Base-by-base conservation (phyloP, 1,140 invertebrate species). In the Anastrepha obliqua region DNA sequence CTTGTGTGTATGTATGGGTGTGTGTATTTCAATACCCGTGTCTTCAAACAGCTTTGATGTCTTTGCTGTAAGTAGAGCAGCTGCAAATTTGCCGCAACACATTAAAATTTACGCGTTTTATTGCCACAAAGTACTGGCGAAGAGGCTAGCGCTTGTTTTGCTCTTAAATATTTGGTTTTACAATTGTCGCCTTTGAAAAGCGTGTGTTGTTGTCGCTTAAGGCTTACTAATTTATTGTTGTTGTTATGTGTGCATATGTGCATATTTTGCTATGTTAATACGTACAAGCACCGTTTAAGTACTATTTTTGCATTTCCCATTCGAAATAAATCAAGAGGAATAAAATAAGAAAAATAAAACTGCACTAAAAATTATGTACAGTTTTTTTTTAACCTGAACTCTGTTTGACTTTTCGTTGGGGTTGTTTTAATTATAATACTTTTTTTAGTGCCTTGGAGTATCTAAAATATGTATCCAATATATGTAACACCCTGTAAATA, bases 51-150 rank as follows among this genome's bases (percentile, higher is more conserved):
- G 20, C 29, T 67, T 20, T n/a, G 13, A 42, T 39, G 64, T 39
- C 64, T 39, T 67, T 39, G 11, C 67, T 51, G 17, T 81, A 81
- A 81, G 74, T 81, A n/a, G 74, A 81, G 74, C 74, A 81, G 74
- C 74, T 81, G 74, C 47, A 55, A 81, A 81, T 81, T 81, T 81
- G 74, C 74, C 74, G 74, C 74, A 81, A 20, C 47, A 81, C 74
- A 81, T 81, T 81, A 81, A 81, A 81, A 81, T 81, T 81, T 81
- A 81, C 44, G 74, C 74, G 74, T 58, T 51, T 67, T 58, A 29
- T 81, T 81, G 74, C 42, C 74, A 55, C 74, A 81, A 81, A 58
- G n/a, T 81, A 9, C 13, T 58, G 67, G 42, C n/a, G 20, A 20
- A 67, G 60, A 62, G 60, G 60, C 8, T 13, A 5, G 60, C 5